Conservation (phyloP, 2,888 invertebrate species). For the Orchesella flavescens region DNA sequence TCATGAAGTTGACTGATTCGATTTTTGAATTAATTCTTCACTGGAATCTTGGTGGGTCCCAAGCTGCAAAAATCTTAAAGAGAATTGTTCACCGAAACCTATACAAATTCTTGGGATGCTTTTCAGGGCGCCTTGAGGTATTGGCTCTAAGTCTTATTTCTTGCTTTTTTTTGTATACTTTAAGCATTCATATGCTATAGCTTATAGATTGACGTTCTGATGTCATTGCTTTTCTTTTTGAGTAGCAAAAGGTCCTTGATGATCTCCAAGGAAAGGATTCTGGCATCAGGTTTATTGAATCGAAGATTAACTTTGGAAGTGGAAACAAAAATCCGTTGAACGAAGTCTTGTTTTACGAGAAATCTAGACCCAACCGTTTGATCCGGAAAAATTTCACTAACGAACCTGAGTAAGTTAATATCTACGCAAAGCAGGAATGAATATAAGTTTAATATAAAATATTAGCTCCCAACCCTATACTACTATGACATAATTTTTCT, state of each 20-base stretch:
- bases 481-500: not conserved
- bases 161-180: not conserved
- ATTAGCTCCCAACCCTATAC: not conserved
- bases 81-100: slow-evolving; percentile 59
- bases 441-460: not conserved
- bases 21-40: slow-evolving; percentile 72
- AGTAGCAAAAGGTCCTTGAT: slow-evolving; percentile 26
- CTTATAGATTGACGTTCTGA: not conserved
- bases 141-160: not conserved
- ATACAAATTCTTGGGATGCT: slow-evolving; percentile 63
- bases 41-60: slow-evolving; percentile 64
- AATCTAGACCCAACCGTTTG: slow-evolving; percentile 35
- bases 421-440: not conserved
- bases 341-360: slow-evolving; percentile 63
- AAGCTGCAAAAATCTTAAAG: slow-evolving; percentile 53
- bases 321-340: slow-evolving; percentile 65
- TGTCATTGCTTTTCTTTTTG: not conserved
- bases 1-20: slow-evolving; percentile 72
- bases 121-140: slow-evolving; percentile 44
- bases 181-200: not conserved
- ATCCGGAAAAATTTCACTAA: slow-evolving; percentile 21
- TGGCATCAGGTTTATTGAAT: slow-evolving; percentile 44
- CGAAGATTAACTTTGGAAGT: slow-evolving; percentile 65
- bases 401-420: slow-evolving; percentile 55
- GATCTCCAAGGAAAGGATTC: slow-evolving; percentile 40